A percentile compares a stretch with the other conserved stretches of the same genome.
phyloP scores from a whole-genome alignment of 2,888 invertebrate species.

The Hylaea fasciaria region DNA sequence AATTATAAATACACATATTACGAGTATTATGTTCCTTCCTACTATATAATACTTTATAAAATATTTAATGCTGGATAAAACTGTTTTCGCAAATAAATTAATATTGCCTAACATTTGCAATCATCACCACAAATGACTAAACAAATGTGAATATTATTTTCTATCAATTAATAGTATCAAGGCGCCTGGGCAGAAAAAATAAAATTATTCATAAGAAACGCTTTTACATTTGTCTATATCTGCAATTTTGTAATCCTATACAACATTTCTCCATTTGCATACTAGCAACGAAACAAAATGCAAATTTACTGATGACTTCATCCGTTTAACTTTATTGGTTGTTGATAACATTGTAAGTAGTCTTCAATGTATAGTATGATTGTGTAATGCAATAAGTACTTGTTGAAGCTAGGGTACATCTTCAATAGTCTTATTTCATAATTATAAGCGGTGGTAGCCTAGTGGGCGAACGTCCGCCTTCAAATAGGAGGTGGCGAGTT shows the following conservation, averaged over 20 bases:
- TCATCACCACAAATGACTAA: slow-evolving; percentile 1
- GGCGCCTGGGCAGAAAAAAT: slow-evolving; percentile 11
- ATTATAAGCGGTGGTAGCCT: no score
- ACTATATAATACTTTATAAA: no score
- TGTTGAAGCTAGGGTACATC: no score
- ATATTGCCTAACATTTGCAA: slow-evolving; percentile 4
- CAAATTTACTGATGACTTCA: slow-evolving; percentile 21
- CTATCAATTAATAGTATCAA: slow-evolving; percentile 8
- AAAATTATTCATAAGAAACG: slow-evolving; percentile 18
- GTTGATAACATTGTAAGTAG: slow-evolving; percentile 8
- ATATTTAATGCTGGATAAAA: no score
- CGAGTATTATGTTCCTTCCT: no score
- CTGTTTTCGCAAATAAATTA: slow-evolving; percentile 1
- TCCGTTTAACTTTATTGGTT: slow-evolving; percentile 15
- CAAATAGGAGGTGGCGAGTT: no score
- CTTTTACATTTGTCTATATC: slow-evolving; percentile 31
- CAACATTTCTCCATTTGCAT: slow-evolving; percentile 25
- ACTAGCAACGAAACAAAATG: slow-evolving; percentile 6
- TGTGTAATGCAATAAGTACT: not conserved
- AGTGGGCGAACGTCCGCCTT: no score
- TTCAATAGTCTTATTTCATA: no score
- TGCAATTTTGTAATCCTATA: slow-evolving; percentile 24
- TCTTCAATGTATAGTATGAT: not conserved
- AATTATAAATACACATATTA: no score
- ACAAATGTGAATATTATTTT: slow-evolving; percentile 9